Evolutionary conservation across 2,113 vertebrate species (phyloP).

Genomic region (Albula glossodonta): DNA sequence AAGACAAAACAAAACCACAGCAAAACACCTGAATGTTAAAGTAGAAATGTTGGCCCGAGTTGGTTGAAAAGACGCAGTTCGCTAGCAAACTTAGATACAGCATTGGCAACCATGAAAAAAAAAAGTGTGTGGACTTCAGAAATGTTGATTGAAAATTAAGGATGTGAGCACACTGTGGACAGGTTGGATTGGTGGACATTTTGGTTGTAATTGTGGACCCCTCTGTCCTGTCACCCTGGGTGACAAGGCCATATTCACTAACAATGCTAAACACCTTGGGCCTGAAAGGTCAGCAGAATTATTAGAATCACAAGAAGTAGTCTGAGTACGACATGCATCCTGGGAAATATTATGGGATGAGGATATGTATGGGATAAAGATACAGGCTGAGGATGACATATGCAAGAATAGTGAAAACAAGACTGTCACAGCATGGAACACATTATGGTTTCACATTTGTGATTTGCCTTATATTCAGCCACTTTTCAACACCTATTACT

Average conservation of each 20-base stretch:
- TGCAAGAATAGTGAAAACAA: no score
- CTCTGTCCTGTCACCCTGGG: not conserved
- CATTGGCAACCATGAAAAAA: not conserved
- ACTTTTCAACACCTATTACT: no score
- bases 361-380: not conserved
- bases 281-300: not conserved
- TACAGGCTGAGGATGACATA: not conserved
- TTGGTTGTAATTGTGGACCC: not conserved
- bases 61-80: not conserved
- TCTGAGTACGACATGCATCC: not conserved
- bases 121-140: not conserved
- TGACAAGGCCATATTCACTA: not conserved
- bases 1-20: not conserved
- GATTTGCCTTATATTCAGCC: no score
- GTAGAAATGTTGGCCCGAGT: not conserved
- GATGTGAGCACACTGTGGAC: not conserved
- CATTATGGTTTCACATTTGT: no score
- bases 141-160: no score
- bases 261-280: no score
- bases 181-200: not conserved
- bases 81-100: not conserved
- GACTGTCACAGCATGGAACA: no score
- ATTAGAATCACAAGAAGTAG: not conserved
- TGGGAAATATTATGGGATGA: not conserved
- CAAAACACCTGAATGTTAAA: not conserved